phyloP scores from a whole-genome alignment of 2,113 vertebrate genomes.

The Sardina pilchardus region DNA sequence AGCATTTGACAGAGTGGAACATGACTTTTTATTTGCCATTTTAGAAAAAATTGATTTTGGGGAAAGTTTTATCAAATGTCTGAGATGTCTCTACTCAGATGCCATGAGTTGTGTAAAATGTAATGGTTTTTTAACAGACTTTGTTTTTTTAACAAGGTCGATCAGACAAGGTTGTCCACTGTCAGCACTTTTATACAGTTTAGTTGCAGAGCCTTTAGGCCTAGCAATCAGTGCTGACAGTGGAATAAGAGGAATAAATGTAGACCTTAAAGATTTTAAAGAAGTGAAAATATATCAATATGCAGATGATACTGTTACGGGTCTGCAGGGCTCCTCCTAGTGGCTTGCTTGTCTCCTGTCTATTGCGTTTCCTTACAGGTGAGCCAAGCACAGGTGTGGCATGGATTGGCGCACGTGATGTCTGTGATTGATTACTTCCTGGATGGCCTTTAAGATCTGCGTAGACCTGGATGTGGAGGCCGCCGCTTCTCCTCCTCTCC shows the following conservation, averaged over 20 bases:
- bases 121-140: slow-evolving; percentile 17
- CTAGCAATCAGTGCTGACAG: not conserved
- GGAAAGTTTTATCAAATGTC: not conserved
- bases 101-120: not conserved
- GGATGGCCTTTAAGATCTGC: too few relatives aligned
- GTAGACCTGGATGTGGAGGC: too few relatives aligned
- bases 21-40: slow-evolving; percentile 1
- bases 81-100: not conserved
- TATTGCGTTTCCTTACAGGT: too few relatives aligned
- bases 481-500: too few relatives aligned
- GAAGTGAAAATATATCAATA: not conserved
- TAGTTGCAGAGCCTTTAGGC: not conserved
- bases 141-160: not conserved
- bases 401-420: too few relatives aligned
- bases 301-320: slow-evolving; percentile 13
- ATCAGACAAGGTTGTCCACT: slow-evolving; percentile 23
- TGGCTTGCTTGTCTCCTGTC: too few relatives aligned
- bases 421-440: too few relatives aligned
- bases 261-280: not conserved
- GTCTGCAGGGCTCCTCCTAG: too few relatives aligned
- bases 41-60: slow-evolving; percentile 13
- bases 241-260: not conserved
- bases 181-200: not conserved
- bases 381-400: too few relatives aligned
- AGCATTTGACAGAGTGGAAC: slow-evolving; percentile 14